These are phyloP conservation scores for Drosophila cognata DNA, from an alignment of 2,888 invertebrate species.

Conservation along the genomic window DNA sequence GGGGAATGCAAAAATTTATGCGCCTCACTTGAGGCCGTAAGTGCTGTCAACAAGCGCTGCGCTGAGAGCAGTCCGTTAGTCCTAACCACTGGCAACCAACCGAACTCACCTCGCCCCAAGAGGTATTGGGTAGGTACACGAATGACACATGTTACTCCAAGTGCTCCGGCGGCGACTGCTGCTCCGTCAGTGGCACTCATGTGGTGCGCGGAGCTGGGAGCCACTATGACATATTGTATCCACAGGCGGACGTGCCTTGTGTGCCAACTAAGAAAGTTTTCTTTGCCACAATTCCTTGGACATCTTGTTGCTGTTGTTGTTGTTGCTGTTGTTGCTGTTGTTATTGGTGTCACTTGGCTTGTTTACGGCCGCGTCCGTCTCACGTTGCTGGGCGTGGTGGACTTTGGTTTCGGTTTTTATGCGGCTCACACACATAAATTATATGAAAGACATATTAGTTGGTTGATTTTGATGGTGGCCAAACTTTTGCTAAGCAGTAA, in stretches of 20 bases:
- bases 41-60: conserved; percentile 69
- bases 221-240: conserved; percentile 78
- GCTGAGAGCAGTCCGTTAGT: conserved; percentile 28
- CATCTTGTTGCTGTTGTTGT: not conserved
- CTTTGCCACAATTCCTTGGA: conserved; percentile 22
- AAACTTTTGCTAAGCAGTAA: conserved; percentile 55
- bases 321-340: conserved; percentile 3
- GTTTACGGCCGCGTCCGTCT: conserved; percentile 54
- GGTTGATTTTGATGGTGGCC: conserved; percentile 61
- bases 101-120: no score
- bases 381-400: conserved; percentile 36
- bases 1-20: conserved; percentile 58
- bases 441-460: conserved; percentile 70
- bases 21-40: conserved; percentile 59
- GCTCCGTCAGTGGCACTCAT: conserved; percentile 22
- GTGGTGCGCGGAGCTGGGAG: conserved; percentile 36
- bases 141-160: conserved; percentile 62
- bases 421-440: conserved; percentile 63
- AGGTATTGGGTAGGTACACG: conserved; percentile 14
- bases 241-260: conserved; percentile 72
- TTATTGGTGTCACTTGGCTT: conserved; percentile 52
- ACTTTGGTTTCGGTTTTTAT: conserved; percentile 56
- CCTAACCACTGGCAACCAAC: not conserved
- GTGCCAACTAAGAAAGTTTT: conserved; percentile 66
- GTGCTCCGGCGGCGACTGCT: conserved; percentile 42